Evolutionary conservation across 2,113 vertebrate species (phyloP).

Genomic region (Gopherus flavomarginatus): DNA sequence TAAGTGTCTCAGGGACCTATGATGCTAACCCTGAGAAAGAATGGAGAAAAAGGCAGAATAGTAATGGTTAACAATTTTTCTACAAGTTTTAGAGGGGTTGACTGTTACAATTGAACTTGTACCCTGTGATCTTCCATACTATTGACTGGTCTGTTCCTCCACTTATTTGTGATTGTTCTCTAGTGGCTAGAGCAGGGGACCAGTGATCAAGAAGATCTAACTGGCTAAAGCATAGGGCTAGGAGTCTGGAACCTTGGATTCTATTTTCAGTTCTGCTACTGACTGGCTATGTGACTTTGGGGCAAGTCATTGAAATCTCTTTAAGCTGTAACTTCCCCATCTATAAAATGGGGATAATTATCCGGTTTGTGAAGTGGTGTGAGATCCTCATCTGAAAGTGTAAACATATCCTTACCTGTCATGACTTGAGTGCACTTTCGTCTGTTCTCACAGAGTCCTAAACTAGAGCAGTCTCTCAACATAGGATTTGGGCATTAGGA

Average conservation of each 20-base stretch:
- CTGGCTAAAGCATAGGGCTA: background rate
- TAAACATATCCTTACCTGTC: background rate
- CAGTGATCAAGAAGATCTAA: background rate
- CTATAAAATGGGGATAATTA: background rate
- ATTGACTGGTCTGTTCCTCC: background rate
- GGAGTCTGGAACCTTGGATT: background rate
- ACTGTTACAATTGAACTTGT: background rate
- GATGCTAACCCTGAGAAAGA: background rate
- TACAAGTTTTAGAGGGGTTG: background rate
- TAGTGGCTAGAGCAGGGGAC: background rate
- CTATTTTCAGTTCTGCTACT: background rate
- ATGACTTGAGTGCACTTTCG: rapidly evolving
- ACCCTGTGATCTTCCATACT: background rate
- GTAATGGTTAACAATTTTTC: background rate
- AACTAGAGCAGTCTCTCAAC: rapidly evolving
- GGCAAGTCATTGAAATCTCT: background rate
- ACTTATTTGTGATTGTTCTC: background rate
- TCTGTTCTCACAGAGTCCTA: rapidly evolving
- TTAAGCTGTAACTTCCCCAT: background rate
- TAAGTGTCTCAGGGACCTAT: background rate
- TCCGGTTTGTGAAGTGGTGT: background rate
- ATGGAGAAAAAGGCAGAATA: background rate
- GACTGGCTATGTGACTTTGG: background rate
- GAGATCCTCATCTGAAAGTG: rapidly evolving
- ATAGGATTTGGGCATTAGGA: rapidly evolving